Conservation (phyloP, 1,140 invertebrate species). For the Papilio dardanus region DNA sequence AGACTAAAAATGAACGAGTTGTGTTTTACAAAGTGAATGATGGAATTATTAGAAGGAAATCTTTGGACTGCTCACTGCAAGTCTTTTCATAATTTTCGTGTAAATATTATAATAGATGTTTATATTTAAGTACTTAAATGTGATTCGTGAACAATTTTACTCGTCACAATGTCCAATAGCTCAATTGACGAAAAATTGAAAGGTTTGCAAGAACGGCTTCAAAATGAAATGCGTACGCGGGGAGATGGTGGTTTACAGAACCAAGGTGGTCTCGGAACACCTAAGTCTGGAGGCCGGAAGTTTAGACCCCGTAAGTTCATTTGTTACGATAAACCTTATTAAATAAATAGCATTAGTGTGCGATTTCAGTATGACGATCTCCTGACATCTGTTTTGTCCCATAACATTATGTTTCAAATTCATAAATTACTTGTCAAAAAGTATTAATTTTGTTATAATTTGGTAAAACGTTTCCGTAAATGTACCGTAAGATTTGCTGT, state of each 20-base stretch:
- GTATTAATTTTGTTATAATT: background rate
- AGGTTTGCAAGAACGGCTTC: conserved; percentile 74
- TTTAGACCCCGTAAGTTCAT: conserved; percentile 69
- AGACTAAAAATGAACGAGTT: conserved; percentile 53
- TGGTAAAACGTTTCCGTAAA: background rate
- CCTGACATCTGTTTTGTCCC: conserved; percentile 27
- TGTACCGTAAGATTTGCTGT: background rate
- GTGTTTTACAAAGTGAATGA: conserved; percentile 48
- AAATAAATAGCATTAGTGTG: background rate
- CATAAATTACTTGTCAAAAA: conserved; percentile 11
- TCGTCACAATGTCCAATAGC: conserved; percentile 76
- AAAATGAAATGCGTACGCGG: conserved; percentile 77
- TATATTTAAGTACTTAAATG: conserved; percentile 73
- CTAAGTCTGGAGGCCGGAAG: conserved; percentile 65
- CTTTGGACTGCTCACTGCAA: conserved; percentile 67
- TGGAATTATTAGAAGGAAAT: conserved; percentile 65
- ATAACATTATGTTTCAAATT: conserved; percentile 39
- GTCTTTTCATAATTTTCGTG: conserved; percentile 72
- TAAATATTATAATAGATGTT: conserved; percentile 74
- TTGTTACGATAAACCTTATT: conserved; percentile 22
- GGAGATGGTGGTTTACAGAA: conserved; percentile 72
- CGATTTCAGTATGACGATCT: background rate
- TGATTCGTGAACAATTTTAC: conserved; percentile 60
- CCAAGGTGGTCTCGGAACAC: conserved; percentile 66
- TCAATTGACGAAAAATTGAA: conserved; percentile 74